These are phyloP conservation scores for Lasioglossum vierecki DNA, from an alignment of 2,888 invertebrate species.

Conservation along the genomic window DNA sequence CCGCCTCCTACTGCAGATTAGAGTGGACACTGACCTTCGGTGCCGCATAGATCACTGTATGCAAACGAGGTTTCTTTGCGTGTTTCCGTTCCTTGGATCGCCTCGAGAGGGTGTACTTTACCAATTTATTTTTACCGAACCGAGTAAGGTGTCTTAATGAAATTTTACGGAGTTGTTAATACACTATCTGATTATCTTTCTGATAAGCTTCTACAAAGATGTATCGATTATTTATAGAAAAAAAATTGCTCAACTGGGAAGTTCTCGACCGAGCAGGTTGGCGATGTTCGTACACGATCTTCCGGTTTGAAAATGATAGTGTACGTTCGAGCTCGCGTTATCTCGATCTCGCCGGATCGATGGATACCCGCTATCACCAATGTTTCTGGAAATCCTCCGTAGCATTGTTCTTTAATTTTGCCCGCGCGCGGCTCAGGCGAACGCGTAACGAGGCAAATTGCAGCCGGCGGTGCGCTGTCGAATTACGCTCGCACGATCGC, in stretches of 20 bases:
- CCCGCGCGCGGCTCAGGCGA: slow-evolving; percentile 18
- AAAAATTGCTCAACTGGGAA: neutral
- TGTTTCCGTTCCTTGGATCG: neutral
- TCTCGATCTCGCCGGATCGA: neutral
- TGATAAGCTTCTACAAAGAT: neutral
- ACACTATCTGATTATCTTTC: neutral
- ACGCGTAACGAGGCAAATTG: slow-evolving; percentile 43
- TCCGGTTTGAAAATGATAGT: neutral
- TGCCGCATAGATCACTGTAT: neutral
- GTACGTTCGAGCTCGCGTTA: neutral
- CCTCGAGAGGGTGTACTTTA: neutral
- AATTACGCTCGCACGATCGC: slow-evolving; percentile 42
- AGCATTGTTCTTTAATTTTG: slow-evolving; percentile 23
- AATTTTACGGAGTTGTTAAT: neutral
- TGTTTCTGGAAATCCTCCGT: neutral
- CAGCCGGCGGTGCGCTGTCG: slow-evolving; percentile 27
- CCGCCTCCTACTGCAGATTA: neutral
- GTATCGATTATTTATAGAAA: neutral
- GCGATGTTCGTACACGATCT: neutral
- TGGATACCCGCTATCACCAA: neutral
- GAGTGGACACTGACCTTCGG: neutral
- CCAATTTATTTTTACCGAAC: neutral
- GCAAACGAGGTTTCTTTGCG: neutral
- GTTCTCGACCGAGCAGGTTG: neutral
- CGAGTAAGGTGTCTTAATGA: neutral